Evolutionary conservation across 2,797 vertebrate genomes (phyloP).

Genomic region (Myotis myotis): DNA sequence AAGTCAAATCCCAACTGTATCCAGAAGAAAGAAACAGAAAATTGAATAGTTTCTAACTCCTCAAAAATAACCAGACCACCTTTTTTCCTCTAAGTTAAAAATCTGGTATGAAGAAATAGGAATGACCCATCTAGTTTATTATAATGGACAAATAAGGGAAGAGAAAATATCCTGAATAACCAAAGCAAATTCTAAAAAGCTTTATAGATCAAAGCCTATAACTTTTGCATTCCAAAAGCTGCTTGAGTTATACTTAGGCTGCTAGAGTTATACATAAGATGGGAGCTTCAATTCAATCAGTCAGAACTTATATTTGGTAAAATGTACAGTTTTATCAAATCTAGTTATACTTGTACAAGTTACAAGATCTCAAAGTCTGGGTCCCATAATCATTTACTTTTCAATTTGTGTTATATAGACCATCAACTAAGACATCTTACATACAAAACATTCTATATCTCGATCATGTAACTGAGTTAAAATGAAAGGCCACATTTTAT

Average conservation of each 20-base stretch:
- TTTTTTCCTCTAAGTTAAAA: conserved; percentile 44
- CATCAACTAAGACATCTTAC: neutral
- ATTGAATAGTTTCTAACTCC: neutral
- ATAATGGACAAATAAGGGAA: neutral
- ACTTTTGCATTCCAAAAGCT: neutral
- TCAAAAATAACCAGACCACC: conserved; percentile 9
- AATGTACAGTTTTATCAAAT: neutral
- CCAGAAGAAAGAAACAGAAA: neutral
- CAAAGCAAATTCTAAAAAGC: conserved; percentile 39
- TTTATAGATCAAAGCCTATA: neutral
- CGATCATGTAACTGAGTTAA: conserved; percentile 24
- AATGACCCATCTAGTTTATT: neutral
- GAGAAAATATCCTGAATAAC: neutral
- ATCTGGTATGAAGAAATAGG: neutral
- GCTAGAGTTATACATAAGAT: neutral
- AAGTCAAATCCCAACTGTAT: neutral
- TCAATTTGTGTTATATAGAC: neutral
- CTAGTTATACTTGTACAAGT: neutral
- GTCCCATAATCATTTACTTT: conserved; percentile 13
- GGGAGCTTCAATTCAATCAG: neutral
- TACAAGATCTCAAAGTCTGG: neutral
- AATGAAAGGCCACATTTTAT: conserved; percentile 4
- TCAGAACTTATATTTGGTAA: conserved; percentile 27
- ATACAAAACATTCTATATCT: conserved; percentile 31
- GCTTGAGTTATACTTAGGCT: neutral